Evolutionary conservation across 2,888 invertebrate genomes (phyloP).

Genomic region (Muscina levida): DNA sequence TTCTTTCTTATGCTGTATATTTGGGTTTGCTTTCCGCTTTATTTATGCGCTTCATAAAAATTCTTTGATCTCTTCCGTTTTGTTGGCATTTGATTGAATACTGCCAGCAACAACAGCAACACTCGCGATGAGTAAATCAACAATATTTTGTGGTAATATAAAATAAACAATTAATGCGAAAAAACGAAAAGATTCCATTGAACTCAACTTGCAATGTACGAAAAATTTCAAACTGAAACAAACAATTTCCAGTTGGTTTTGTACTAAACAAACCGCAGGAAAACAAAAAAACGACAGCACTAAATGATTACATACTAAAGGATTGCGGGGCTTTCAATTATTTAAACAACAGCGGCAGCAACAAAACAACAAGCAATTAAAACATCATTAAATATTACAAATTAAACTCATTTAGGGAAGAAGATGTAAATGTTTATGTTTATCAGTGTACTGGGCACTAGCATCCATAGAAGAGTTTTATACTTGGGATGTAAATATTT

Average conservation of each 20-base stretch:
- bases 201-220: background rate
- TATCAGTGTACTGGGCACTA: background rate
- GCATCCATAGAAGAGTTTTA: constrained; percentile 27
- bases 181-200: constrained; percentile 40
- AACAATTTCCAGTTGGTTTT: constrained; percentile 1
- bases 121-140: constrained; percentile 53
- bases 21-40: constrained; percentile 26
- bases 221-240: constrained; percentile 7
- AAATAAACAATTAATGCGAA: constrained; percentile 55
- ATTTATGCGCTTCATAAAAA: constrained; percentile 20
- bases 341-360: constrained; percentile 23
- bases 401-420: constrained; percentile 34
- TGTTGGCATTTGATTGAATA: constrained; percentile 13
- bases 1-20: constrained; percentile 17
- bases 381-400: constrained; percentile 49
- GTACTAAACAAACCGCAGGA: constrained; percentile 2
- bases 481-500: constrained; percentile 50
- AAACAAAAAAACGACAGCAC: constrained; percentile 32
- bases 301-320: constrained; percentile 43
- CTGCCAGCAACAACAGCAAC: constrained; percentile 5
- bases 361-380: constrained; percentile 48
- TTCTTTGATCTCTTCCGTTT: constrained; percentile 54
- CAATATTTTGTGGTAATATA: constrained; percentile 62
- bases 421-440: background rate
- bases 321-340: constrained; percentile 44